Evolutionary conservation across 2,113 vertebrate genomes (phyloP), one percentile per base, ranked within the genome.

Genomic region (Albula goreensis): DNA sequence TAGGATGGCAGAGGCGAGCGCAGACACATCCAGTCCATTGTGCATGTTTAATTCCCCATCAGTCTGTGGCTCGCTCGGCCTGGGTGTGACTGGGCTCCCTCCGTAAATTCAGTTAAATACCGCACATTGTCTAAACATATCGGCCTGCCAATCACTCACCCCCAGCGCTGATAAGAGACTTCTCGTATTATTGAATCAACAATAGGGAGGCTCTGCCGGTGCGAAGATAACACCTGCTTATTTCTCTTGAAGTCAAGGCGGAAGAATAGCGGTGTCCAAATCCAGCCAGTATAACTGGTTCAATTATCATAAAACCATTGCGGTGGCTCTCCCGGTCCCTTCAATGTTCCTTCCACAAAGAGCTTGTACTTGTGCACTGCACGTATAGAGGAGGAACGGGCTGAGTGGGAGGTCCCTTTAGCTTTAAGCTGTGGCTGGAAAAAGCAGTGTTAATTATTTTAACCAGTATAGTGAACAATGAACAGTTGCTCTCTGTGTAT

Each of bases 71-170:
- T 92, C 15, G 89, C 91, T 94, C 91, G 94, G 93, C 94, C 93
- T 91, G 90, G 51, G 89, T 90, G 92, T 91, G 94, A 94, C 94
- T 89, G 91, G 91, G 95, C 94, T 41, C 51, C 94, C 94, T 95
- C 94, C 95, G 95, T 96, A 96, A 97, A 97, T 96, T 96, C 96
- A 96, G 95, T 97, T 97, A 97, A 97, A 97, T 96, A 96, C 96
- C 93, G 93, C 91, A 94, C 95, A 96, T 97, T 97, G 96, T 97
- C 96, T 96, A 96, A 96, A 96, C 94, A 93, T 97, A 97, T 97
- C 96, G 94, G 93, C 91, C 92, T 93, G 96, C 96, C 96, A 95
- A 97, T 97, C 97, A 96, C 94, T 97, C 96, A 97, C 95, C 95
- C 91, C 1, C 89, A 90, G 93, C 89, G 91, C 95, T 94, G 96